A percentile compares a stretch with the other conserved stretches of the same genome.
These are phyloP conservation scores for Carapus acus DNA, from an alignment of 2,797 vertebrate species.

Conservation along the genomic window DNA sequence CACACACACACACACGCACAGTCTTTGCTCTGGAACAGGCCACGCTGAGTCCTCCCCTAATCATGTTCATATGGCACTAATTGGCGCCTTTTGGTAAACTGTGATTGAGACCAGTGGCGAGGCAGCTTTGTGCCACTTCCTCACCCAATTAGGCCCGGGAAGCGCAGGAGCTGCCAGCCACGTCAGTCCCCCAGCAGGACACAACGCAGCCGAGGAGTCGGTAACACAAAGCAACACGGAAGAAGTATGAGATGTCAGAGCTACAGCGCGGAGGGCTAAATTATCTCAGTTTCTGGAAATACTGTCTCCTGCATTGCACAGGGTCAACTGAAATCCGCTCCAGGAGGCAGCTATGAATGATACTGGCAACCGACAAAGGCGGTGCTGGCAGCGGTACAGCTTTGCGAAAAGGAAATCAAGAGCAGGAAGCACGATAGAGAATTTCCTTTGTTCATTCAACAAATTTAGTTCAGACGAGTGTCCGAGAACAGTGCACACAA, in stretches of 20 bases:
- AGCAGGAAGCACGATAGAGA: too few relatives aligned
- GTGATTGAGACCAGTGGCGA: constrained; percentile 56
- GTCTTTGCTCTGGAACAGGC: constrained; percentile 55
- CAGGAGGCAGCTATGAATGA: not conserved
- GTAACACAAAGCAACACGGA: constrained; percentile 16
- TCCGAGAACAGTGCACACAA: constrained; percentile 2
- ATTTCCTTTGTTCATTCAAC: not conserved
- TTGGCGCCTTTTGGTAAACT: constrained; percentile 61
- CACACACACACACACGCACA: constrained; percentile 10
- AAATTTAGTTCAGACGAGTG: not conserved
- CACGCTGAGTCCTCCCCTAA: constrained; percentile 48
- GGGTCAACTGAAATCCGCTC: not conserved
- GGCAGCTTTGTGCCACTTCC: constrained; percentile 56
- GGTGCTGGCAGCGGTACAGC: too few relatives aligned
- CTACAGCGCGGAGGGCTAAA: too few relatives aligned
- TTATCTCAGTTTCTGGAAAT: too few relatives aligned
- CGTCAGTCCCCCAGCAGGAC: constrained; percentile 33
- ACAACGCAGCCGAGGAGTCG: constrained; percentile 27
- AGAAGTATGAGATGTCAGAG: too few relatives aligned
- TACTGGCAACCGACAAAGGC: not conserved
- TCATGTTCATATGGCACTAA: constrained; percentile 62
- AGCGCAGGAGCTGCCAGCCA: constrained; percentile 48
- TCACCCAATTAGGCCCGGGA: constrained; percentile 55
- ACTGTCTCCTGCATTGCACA: too few relatives aligned
- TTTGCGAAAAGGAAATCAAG: too few relatives aligned